phyloP scores from a whole-genome alignment of 2,797 vertebrate species.

The Lemur catta region DNA sequence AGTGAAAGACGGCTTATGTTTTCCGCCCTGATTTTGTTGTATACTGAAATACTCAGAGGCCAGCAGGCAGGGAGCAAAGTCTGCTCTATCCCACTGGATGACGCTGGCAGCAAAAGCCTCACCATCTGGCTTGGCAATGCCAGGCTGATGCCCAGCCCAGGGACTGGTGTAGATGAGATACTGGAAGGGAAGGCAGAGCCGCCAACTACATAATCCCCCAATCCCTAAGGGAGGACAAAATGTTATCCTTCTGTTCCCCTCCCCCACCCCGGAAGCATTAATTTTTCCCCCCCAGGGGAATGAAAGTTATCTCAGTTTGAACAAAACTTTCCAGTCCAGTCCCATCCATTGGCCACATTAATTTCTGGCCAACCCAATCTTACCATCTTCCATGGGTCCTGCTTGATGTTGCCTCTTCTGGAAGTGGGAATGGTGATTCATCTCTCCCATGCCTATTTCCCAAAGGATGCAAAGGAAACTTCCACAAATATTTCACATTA shows the following conservation, averaged over 20 bases:
- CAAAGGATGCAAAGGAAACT: not conserved
- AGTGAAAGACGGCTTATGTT: not conserved
- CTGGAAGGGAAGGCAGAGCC: not conserved
- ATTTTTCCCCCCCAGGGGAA: not conserved
- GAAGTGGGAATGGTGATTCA: not conserved
- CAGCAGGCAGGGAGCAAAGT: not conserved
- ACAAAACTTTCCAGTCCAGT: not conserved
- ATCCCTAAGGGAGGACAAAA: not conserved
- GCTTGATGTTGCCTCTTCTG: not conserved
- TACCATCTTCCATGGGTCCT: not conserved
- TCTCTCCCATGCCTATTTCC: not conserved
- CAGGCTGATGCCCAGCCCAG: not conserved
- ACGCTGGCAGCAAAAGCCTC: not conserved
- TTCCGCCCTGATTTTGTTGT: not conserved
- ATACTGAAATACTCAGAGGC: not conserved
- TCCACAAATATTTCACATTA: not conserved
- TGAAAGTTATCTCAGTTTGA: not conserved
- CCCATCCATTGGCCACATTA: not conserved
- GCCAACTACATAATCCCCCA: not conserved
- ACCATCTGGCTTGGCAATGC: not conserved
- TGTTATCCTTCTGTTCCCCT: not conserved
- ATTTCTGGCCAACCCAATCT: not conserved
- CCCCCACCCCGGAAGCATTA: not conserved
- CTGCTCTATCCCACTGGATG: not conserved
- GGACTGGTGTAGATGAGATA: not conserved